These are phyloP conservation scores for Wasmannia auropunctata DNA, from an alignment of 1,140 invertebrate genomes.

Conservation along the genomic window DNA sequence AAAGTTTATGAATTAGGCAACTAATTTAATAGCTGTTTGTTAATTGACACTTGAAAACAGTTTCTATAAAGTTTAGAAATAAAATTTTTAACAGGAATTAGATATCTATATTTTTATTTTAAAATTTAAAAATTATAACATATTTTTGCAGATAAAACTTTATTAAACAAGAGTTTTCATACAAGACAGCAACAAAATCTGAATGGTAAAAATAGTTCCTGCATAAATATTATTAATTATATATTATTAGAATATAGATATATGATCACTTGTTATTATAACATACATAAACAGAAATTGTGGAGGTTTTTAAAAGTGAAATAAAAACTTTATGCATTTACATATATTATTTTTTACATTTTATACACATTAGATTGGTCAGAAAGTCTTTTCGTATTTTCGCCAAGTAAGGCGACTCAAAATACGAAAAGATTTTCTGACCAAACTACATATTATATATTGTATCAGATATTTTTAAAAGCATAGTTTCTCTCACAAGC, in stretches of 20 bases:
- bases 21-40: not conserved
- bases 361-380: not conserved
- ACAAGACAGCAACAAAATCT: not conserved
- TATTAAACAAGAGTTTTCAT: not conserved
- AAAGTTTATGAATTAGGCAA: not conserved
- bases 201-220: not conserved
- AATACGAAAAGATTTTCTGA: too few relatives aligned
- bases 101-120: not conserved
- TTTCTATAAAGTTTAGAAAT: not conserved
- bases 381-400: too few relatives aligned
- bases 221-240: constrained; percentile 1
- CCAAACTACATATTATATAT: not conserved
- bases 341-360: not conserved
- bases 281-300: not conserved
- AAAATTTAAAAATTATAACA: not conserved
- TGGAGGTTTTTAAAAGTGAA: not conserved
- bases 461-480: not conserved
- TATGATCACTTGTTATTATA: not conserved
- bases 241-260: not conserved
- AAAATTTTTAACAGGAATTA: too few relatives aligned
- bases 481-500: not conserved
- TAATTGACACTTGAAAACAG: not conserved
- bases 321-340: not conserved
- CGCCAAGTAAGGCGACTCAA: too few relatives aligned
- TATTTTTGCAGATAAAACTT: not conserved